Base-by-base conservation (phyloP, 2,888 invertebrate genomes). In the Dicycla oo region DNA sequence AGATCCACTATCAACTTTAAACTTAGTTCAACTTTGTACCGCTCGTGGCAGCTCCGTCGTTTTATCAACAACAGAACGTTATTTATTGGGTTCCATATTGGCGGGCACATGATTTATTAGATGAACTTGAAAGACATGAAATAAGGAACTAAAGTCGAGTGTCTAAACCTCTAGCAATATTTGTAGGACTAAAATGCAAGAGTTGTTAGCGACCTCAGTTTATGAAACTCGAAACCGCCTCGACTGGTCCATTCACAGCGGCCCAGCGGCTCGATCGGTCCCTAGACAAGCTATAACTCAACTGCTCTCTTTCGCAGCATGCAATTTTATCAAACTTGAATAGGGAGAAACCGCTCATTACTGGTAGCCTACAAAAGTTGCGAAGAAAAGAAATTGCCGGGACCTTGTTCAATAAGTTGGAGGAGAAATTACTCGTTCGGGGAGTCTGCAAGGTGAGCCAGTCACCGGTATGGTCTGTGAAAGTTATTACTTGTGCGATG, bases 331-430 rank as follows among this genome's bases (percentile, higher is more conserved):
- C 87, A 89, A 91, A 90, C 90, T 89, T 88, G 89, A 89, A 90
- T 88, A 89, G 88, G 89, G 91, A 91, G 93, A 95, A 94, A 95
- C 91, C 89, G 84, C 87, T 92, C 90, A 91, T 94, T 94, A 92
- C 90, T 87, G 86, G 89, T 93, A 92, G 90, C 95, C 94, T 91
- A 95, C 93, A 90, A 93, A 88, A 88, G 86, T 90, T 92, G 92
- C 88, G 87, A 92, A 92, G 94, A 95, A 94, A 95, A 95, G 94
- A 95, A 94, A 95, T 93, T 92, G 89, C 88, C 88, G 91, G 92
- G 91, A 92, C 88, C 86, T 89, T 87, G 88, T 91, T 90, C 90
- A 91, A 92, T 91, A 87, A 87, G 81, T 86, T 86, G 84, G 82
- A 77, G 88, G 94, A 93, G 95, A 95, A 95, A 95, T 93, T 93